These are phyloP conservation scores for Cyclargus thomasi DNA, from an alignment of 1,140 invertebrate genomes.

Conservation along the genomic window DNA sequence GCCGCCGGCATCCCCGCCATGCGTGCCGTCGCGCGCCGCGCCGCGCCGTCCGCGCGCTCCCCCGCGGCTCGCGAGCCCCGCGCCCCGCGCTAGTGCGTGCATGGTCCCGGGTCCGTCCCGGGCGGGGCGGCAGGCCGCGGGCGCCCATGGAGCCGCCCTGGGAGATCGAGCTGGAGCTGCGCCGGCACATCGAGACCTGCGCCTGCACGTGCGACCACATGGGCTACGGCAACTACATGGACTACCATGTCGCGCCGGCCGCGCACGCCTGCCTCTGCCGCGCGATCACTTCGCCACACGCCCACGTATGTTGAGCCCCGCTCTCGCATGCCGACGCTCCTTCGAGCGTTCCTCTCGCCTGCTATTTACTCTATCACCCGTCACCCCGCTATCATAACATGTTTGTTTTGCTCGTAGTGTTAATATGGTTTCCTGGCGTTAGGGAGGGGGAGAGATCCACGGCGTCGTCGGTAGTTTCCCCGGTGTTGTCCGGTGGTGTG, in stretches of 20 bases:
- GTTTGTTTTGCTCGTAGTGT: background rate
- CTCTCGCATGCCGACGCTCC: conserved; percentile 35
- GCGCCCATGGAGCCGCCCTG: conserved; percentile 70
- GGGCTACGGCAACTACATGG: conserved; percentile 93
- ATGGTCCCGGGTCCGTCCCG: conserved; percentile 44
- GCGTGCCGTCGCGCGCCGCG: conserved; percentile 46
- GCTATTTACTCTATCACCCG: background rate
- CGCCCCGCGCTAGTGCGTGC: conserved; percentile 40
- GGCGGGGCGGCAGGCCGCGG: conserved; percentile 45
- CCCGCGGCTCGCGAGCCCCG: conserved; percentile 36
- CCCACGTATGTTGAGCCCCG: conserved; percentile 60
- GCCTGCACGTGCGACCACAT: conserved; percentile 93
- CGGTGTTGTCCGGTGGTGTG: background rate
- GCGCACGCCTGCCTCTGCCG: conserved; percentile 66
- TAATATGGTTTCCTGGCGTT: background rate
- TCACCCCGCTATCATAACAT: background rate
- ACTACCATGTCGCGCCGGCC: conserved; percentile 84
- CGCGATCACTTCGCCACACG: conserved; percentile 70
- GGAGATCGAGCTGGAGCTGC: conserved; percentile 80
- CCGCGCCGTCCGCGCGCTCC: conserved; percentile 39
- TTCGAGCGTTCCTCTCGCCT: conserved; percentile 26
- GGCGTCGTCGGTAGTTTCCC: background rate
- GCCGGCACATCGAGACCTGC: conserved; percentile 89
- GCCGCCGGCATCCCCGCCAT: conserved; percentile 51
- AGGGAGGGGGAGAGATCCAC: no score